Evolutionary conservation across 1,140 invertebrate genomes (phyloP).

Genomic region (Eulimnadia texana): DNA sequence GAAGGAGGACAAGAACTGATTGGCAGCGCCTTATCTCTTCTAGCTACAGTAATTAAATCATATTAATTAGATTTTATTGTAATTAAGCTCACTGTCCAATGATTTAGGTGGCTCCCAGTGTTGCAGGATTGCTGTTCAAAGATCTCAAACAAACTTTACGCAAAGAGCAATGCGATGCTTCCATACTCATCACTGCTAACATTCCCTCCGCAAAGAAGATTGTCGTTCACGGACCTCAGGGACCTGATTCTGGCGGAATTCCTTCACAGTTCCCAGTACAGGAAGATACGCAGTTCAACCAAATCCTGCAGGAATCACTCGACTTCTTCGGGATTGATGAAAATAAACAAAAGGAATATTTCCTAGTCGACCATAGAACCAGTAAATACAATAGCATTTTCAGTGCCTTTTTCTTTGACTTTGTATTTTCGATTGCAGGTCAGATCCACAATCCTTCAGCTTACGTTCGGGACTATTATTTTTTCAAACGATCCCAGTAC

Average conservation of each 20-base stretch:
- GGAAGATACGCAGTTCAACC: conserved; percentile 95
- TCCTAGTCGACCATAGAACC: conserved; percentile 93
- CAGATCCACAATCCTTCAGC: conserved; percentile 87
- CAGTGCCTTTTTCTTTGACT: conserved; percentile 12
- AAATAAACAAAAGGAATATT: conserved; percentile 72
- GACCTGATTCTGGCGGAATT: conserved; percentile 79
- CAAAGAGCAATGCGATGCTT: conserved; percentile 98
- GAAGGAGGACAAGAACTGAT: conserved; percentile 87
- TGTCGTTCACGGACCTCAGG: conserved; percentile 85
- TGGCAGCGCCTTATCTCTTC: conserved; percentile 77
- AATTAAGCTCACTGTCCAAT: conserved; percentile 30
- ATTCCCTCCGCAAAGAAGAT: conserved; percentile 98
- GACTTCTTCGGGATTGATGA: conserved; percentile 97
- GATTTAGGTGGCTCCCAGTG: conserved; percentile 54
- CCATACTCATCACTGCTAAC: conserved; percentile 92
- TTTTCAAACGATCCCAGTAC: conserved; percentile 96
- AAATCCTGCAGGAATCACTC: conserved; percentile 83
- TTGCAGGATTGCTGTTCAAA: conserved; percentile 98
- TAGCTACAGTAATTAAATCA: conserved; percentile 40
- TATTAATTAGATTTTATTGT: conserved; percentile 9
- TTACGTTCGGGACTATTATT: conserved; percentile 95
- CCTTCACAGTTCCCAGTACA: conserved; percentile 96
- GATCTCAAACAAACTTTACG: conserved; percentile 96
- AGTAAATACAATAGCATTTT: conserved; percentile 50
- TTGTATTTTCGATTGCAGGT: conserved; percentile 38